Evolutionary conservation across 2,797 vertebrate genomes (phyloP), one percentile per base, ranked within the genome.

Genomic region (Crenuchus spilurus): DNA sequence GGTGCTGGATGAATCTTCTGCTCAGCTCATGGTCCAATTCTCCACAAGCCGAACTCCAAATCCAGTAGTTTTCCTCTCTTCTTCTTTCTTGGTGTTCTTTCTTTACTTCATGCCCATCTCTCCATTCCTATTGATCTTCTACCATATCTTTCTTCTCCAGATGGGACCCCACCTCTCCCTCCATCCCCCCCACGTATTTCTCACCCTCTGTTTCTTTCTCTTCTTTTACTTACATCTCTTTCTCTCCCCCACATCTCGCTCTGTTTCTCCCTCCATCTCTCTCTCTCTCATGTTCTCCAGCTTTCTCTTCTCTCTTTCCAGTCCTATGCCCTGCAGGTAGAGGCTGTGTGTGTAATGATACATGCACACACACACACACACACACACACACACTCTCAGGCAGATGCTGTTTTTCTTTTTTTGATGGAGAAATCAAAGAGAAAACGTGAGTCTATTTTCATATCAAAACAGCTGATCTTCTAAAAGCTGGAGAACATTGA

Each of bases 101-200:
- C 13, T 41, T 20, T 39, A 11, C 18, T 60, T 33, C 9, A 37
- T 13, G 57, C 41, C 57, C 57, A 39, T 61, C 57, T 39, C 18
- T 7, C 35, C 35, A 9, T 39, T 61, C 24, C 57, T 39, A 61
- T 39, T 61, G 57, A 61, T 61, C 33, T 61, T 20, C 20, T 14
- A 39, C 57, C 57, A 41, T 61, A 61, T 61, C 57, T 61, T 13
- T 24, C 57, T 61, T 22, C 57, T 31, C 35, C 57, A 61, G 35
- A 18, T 22, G 33, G 31, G 33, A 20, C 11, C 18, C 33, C 5
- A n/a, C 20, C 24, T 31, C 52, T 30, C 28, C 6, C 26, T 30
- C 26, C n/a, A n/a, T n/a, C n/a, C n/a, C n/a, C n/a, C n/a, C n/a
- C n/a, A n/a, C n/a, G n/a, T n/a, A n/a, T n/a, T n/a, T n/a, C n/a